Conservation (phyloP, 1,140 invertebrate species). For the Bombyx mori region DNA sequence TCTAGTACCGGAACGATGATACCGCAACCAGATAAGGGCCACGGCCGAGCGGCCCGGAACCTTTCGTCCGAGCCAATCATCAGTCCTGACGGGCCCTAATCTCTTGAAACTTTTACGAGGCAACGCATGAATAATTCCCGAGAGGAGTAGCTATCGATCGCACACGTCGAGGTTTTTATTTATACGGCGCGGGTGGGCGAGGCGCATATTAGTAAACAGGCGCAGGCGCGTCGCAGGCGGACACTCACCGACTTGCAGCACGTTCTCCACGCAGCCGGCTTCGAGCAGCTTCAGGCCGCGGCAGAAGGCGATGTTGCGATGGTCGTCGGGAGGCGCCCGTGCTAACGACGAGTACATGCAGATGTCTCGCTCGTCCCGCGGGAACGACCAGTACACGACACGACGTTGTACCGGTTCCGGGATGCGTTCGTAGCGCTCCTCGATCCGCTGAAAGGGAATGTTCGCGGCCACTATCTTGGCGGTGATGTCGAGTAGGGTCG, state of each 20-base stretch:
- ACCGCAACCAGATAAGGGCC: constrained; percentile 15
- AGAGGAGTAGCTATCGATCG: constrained; percentile 68
- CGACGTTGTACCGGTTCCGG: constrained; percentile 89
- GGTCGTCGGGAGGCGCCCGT: constrained; percentile 75
- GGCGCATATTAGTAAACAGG: constrained; percentile 70
- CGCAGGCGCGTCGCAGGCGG: constrained; percentile 51
- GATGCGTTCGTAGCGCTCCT: constrained; percentile 88
- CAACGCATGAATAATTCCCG: constrained; percentile 68
- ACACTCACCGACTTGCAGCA: constrained; percentile 91
- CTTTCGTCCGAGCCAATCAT: constrained; percentile 9
- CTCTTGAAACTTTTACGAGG: constrained; percentile 48
- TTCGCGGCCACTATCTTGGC: constrained; percentile 87
- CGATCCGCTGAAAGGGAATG: constrained; percentile 88
- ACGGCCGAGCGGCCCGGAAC: constrained; percentile 2
- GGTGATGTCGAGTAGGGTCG: constrained; percentile 84
- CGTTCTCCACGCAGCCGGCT: constrained; percentile 83
- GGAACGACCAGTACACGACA: constrained; percentile 92
- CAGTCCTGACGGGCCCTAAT: constrained; percentile 36
- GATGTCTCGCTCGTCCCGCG: constrained; percentile 87
- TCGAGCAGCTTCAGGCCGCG: constrained; percentile 87
- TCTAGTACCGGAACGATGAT: constrained; percentile 21
- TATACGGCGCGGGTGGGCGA: constrained; percentile 68
- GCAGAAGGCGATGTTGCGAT: constrained; percentile 86
- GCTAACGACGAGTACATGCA: constrained; percentile 91
- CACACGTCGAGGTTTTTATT: constrained; percentile 70